Evolutionary conservation across 2,797 vertebrate species (phyloP), one percentile per base, ranked within the genome.

Genomic region (Hyperoplus immaculatus): DNA sequence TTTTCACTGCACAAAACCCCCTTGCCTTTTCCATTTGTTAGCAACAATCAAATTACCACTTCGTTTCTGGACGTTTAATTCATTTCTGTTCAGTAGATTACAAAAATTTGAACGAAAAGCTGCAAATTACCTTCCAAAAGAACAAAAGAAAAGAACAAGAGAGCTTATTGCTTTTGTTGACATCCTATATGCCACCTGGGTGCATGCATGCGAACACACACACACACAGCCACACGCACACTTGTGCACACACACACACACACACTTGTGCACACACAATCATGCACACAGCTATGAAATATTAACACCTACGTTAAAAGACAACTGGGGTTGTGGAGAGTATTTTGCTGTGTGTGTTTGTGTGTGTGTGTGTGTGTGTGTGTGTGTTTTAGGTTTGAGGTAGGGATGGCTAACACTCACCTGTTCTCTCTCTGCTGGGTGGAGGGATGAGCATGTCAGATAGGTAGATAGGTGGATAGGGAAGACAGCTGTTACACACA

Each of bases 401-500:
- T 68, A 72, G 64, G 64, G 73, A 75, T 80, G 56, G 72, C 79
- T 90, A 88, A 86, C 89, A 91, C 82, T 91, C 89, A 93, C 90
- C 92, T 92, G 89, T 85, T 80, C 62, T 82, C 80, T 90, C 78
- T 91, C 70, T 45, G 79, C 70, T 65, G 50, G 51, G 45, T 43
- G 49, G 81, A 73, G 2, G 59, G 86, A 65, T 74, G 74, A 77
- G 81, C 65, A 78, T 78, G 80, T 83, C 75, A 88, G 74, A 88
- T 87, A 89, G 29, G 3, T 29, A 88, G 74, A 88, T 87, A 59
- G 90, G 87, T 89, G 70, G 73, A 88, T 85, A 87, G 81, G 73
- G 77, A 87, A 72, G 87, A 88, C 93, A 93, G 93, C 91, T 93
- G 94, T 89, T 85, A 76, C 60, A 78, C 69, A 83, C 82, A 82